phyloP scores from a whole-genome alignment of 2,797 vertebrate species.

The Sebastes goodei region DNA sequence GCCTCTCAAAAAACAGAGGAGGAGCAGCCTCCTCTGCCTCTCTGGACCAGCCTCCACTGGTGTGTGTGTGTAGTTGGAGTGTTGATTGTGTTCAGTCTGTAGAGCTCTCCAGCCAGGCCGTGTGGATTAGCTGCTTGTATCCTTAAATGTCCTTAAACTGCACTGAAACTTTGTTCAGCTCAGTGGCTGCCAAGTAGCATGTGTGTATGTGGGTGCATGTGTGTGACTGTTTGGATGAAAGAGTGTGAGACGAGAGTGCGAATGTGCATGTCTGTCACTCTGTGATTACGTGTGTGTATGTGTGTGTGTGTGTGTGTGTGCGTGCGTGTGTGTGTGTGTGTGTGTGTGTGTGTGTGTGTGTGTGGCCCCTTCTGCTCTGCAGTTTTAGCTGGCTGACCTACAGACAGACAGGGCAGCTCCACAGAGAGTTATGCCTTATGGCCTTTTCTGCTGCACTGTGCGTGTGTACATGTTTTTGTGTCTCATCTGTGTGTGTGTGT shows the following conservation, averaged over 20 bases:
- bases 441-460: conserved; percentile 29
- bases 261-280: not conserved
- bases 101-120: not conserved
- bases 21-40: too few relatives aligned
- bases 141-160: conserved; percentile 29
- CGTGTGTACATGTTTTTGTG: not conserved
- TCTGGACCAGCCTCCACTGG: too few relatives aligned
- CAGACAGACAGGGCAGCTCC: conserved; percentile 47
- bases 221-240: not conserved
- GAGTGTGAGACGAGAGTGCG: conserved; percentile 1
- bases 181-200: not conserved
- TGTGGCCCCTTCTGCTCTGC: conserved; percentile 64
- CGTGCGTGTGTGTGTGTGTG: not conserved
- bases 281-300: not conserved
- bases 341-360: not conserved
- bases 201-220: not conserved
- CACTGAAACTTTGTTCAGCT: not conserved
- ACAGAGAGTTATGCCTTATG: conserved; percentile 48
- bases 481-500: not conserved
- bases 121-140: not conserved
- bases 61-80: not conserved
- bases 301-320: not conserved
- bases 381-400: conserved; percentile 54
- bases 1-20: too few relatives aligned
- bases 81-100: not conserved